Evolutionary conservation across 2,797 vertebrate species (phyloP), one percentile per base, ranked within the genome.

Genomic region (Muraenolepis orangiensis): DNA sequence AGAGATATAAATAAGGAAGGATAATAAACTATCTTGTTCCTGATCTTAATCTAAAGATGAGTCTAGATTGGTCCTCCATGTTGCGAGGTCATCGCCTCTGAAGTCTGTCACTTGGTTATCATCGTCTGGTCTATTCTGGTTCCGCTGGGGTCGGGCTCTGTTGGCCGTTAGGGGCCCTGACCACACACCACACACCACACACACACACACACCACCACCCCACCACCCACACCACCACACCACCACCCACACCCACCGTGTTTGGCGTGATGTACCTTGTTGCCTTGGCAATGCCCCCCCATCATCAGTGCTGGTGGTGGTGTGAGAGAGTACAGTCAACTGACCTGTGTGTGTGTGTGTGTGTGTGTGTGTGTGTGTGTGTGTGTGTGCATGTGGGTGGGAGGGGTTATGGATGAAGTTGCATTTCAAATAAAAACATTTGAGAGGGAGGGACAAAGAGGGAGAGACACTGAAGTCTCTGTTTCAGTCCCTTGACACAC

Each of bases 401-500:
- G 46, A 51, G 46, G 46, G 46, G 46, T 51, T 51, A 51, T 51
- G 46, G 46, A n/a, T 51, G 18, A 51, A 51, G 18, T 51, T 51
- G 46, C 46, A 57, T n/a, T 57, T 57, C 51, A 57, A 57, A 57
- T 57, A n/a, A 57, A 57, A 57, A 57, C 51, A 23, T 57, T 57
- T 57, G 51, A 57, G 51, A 57, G 20, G 51, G 51, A 57, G 51
- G 51, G 51, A 57, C 20, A 57, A 20, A 57, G 51, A 7, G 51
- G 51, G 51, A 8, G 46, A 57, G 46, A 57, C 51, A 57, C 20
- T 57, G n/a, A 23, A 57, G 51, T 57, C 51, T 57, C 51, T 57
- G 51, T 57, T 57, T 57, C 20, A 57, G 18, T 57, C 51, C 51
- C 51, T 57, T 16, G 20, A 57, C 51, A 57, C 51, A 57, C 51